phyloP scores from a whole-genome alignment of 2,797 vertebrate genomes.

The Alexandromys oeconomus region DNA sequence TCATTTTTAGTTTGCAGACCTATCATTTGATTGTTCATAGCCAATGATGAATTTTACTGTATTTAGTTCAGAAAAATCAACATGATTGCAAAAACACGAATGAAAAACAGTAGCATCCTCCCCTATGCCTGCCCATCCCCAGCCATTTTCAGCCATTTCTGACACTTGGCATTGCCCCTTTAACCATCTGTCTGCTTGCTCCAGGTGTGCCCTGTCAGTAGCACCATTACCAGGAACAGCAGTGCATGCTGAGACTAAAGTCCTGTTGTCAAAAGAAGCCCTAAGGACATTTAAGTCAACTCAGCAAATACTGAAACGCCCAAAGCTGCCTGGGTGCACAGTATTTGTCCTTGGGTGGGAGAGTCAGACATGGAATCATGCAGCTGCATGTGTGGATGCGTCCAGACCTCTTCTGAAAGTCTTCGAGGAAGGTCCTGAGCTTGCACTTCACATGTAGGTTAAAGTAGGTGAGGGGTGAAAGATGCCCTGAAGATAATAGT shows the following conservation, averaged over 20 bases:
- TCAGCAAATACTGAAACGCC: background rate
- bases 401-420: background rate
- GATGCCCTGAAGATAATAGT: background rate
- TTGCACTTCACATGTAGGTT: background rate
- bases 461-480: background rate
- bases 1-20: background rate
- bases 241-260: background rate
- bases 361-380: background rate
- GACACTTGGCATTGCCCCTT: background rate
- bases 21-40: conserved; percentile 1
- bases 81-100: background rate
- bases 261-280: conserved; percentile 9
- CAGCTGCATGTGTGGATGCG: no score
- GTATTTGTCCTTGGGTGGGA: background rate
- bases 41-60: conserved; percentile 19
- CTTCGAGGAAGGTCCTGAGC: background rate
- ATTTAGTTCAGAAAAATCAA: conserved; percentile 32
- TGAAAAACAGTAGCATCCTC: background rate
- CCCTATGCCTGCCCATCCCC: background rate
- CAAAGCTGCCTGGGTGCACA: background rate
- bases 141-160: background rate
- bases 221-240: background rate
- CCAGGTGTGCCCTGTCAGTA: background rate
- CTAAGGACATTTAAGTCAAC: background rate
- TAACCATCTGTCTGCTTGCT: background rate